phyloP scores from a whole-genome alignment of 1,140 invertebrate species.

The Megalopta genalis region DNA sequence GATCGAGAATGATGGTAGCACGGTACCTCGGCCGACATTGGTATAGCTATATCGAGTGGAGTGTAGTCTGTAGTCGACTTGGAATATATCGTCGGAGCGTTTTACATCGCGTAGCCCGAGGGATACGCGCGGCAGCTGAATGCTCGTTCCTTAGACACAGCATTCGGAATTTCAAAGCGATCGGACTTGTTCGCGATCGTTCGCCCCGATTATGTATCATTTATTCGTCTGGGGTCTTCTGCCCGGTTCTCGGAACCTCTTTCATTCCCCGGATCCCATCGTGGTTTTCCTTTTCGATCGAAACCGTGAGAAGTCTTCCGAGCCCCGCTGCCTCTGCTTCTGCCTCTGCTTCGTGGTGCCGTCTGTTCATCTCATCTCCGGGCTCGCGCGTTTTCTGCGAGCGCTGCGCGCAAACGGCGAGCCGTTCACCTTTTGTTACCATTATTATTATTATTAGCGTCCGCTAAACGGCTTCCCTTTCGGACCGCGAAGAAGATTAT shows the following conservation, averaged over 20 bases:
- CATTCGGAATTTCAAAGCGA: constrained; percentile 52
- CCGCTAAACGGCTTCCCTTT: neutral
- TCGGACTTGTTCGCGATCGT: constrained; percentile 33
- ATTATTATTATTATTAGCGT: neutral
- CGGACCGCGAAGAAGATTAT: neutral
- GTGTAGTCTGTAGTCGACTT: constrained; percentile 25
- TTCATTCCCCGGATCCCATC: neutral
- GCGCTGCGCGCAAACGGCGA: no score
- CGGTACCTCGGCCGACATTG: neutral
- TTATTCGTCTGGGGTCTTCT: constrained; percentile 3
- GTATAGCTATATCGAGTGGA: neutral
- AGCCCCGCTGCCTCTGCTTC: no score
- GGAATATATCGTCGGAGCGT: constrained; percentile 53
- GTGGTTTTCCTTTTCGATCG: neutral
- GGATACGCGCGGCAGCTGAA: constrained; percentile 48
- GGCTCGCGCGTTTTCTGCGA: no score
- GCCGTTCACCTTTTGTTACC: neutral
- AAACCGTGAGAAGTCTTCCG: neutral
- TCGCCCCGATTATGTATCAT: constrained; percentile 7
- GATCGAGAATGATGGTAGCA: no score
- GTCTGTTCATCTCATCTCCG: no score
- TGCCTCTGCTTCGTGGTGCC: no score
- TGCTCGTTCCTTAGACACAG: constrained; percentile 38
- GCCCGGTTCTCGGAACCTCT: neutral
- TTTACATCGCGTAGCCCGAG: constrained; percentile 44